A percentile compares a stretch with the other conserved stretches of the same genome.
Evolutionary conservation across 2,888 invertebrate genomes (phyloP).

Genomic region (Lasioglossum marginatum): DNA sequence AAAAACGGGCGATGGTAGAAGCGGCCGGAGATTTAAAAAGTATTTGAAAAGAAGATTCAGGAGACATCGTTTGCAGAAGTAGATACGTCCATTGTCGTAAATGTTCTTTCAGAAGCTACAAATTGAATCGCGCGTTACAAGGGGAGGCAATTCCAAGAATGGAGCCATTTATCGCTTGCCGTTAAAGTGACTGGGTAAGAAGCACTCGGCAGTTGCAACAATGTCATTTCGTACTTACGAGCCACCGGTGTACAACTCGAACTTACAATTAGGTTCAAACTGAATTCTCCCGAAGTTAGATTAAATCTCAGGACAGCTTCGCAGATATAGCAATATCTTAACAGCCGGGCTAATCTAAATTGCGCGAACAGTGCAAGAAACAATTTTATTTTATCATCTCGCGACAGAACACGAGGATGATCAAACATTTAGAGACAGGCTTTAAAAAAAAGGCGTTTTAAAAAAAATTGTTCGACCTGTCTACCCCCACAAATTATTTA

Average conservation of each 20-base stretch:
- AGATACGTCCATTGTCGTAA: slow-evolving; percentile 14
- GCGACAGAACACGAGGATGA: not conserved
- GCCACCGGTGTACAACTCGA: slow-evolving; percentile 6
- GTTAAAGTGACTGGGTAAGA: slow-evolving; percentile 15
- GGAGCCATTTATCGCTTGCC: slow-evolving; percentile 23
- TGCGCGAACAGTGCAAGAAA: not conserved
- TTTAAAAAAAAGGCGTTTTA: not conserved
- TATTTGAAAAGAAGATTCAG: not conserved
- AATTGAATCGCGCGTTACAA: slow-evolving; percentile 13
- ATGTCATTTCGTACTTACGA: slow-evolving; percentile 20
- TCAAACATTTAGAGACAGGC: not conserved
- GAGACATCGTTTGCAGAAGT: slow-evolving; percentile 12
- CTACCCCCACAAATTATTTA: not conserved
- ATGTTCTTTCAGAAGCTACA: slow-evolving; percentile 17
- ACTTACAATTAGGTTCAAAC: slow-evolving; percentile 4
- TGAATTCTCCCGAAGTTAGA: slow-evolving; percentile 10
- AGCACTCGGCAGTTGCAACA: slow-evolving; percentile 18
- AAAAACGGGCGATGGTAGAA: not conserved
- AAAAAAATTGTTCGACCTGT: not conserved
- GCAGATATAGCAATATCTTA: not conserved
- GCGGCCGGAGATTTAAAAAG: not conserved
- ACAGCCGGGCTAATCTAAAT: not conserved
- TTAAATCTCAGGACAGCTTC: not conserved
- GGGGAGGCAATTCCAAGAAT: slow-evolving; percentile 14
- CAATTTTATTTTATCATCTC: not conserved